phyloP scores from a whole-genome alignment of 35 echinoderm and acorn worm species.

The Holothuria glaberrima region DNA sequence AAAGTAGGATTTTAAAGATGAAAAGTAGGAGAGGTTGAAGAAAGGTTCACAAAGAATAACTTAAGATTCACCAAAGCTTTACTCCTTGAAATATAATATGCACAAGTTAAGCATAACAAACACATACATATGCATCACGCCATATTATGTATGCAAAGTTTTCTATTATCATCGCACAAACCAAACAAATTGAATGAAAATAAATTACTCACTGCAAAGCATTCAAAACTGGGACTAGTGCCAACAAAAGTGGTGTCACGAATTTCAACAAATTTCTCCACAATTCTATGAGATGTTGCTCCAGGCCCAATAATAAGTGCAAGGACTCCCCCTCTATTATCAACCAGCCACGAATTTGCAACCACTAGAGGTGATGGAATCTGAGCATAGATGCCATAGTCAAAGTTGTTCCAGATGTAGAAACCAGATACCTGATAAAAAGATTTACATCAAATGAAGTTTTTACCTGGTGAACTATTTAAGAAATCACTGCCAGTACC shows the following conservation, averaged over 20 bases:
- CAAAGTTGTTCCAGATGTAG: conserved; percentile 72
- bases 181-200: no score
- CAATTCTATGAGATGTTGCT: conserved; percentile 61
- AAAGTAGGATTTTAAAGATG: no score
- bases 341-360: conserved; percentile 56
- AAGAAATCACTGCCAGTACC: no score
- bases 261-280: conserved; percentile 76
- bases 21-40: no score
- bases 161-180: no score
- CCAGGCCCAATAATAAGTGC: conserved; percentile 58
- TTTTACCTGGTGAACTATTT: no score
- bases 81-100: no score
- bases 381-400: conserved; percentile 81
- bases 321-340: conserved; percentile 71
- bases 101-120: no score
- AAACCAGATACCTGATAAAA: conserved; percentile 66
- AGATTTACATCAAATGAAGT: not conserved
- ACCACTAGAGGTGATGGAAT: conserved; percentile 53
- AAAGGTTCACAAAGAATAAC: no score
- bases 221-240: conserved; percentile 74
- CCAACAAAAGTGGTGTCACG: conserved; percentile 77
- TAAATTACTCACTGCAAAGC: conserved; percentile 58
- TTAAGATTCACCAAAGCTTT: no score
- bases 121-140: no score
- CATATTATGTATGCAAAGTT: no score